Evolutionary conservation across 2,888 invertebrate genomes (phyloP), one percentile per base, ranked within the genome.

Genomic region (Leptinotarsa juncta): DNA sequence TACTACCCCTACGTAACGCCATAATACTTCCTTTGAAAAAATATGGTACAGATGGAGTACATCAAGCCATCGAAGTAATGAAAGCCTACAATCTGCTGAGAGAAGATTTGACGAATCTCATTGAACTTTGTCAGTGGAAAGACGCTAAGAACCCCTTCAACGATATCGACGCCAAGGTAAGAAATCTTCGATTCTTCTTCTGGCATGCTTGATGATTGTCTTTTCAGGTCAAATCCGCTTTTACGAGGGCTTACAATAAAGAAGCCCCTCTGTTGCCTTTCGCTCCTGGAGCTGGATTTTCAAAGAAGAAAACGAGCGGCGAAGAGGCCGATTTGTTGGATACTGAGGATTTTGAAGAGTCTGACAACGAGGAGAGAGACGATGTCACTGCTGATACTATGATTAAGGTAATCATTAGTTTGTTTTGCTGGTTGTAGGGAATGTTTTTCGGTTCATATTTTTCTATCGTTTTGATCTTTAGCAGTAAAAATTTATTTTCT

Each of bases 211-310:
- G 26, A 42, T 67, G n/a, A 62, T 62, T 65, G 20, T 60, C 72
- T 66, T 77, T 83, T 23, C 82, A 95, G 95, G 94, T 96, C 0
- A 99, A 99, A 89, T 93, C 97, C 0, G 96, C 98, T 0, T 94
- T 99, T 86, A 99, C 99, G 0, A 92, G 97, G 60, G 90, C 94
- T 0, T 97, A 96, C 87, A 99, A 99, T 88, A 98, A 98, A 87
- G 93, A 93, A 79, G 91, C 92, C 0, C 90, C 92, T 67, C 90
- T 94, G 72, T 91, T 95, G 71, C 96, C 97, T 0, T 98, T 97
- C 87, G 92, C 95, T 14, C 83, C 92, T 14, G 88, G 90, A 62
- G 89, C 91, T 5, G 88, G 89, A 2, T 86, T 91, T 5, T 92
- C 92, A 80, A 93, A 92, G 81, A 93, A 92, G 71, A 91, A 90